Evolutionary conservation across 2,113 vertebrate species (phyloP).

Genomic region (Narcine bancroftii): DNA sequence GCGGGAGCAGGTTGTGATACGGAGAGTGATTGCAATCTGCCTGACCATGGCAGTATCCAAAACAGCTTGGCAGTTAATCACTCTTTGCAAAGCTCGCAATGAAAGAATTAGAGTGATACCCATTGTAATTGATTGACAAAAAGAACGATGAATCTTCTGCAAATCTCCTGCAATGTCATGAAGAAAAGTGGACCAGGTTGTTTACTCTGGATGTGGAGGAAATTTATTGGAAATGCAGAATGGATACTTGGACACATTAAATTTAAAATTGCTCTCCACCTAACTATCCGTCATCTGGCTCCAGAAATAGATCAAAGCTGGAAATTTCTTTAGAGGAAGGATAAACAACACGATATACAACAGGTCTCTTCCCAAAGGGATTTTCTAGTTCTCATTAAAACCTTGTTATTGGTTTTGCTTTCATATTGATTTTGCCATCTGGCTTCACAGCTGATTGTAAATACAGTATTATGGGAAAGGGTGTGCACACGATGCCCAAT

Average conservation of each 20-base stretch:
- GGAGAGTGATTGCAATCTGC: neutral
- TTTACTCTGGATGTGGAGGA: neutral
- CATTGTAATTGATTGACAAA: neutral
- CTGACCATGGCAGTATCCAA: neutral
- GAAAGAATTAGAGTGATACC: neutral
- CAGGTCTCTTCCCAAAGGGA: constrained; percentile 52
- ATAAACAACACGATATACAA: constrained; percentile 68
- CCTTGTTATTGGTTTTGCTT: constrained; percentile 56
- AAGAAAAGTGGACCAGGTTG: neutral
- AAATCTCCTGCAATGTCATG: neutral
- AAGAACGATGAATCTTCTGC: neutral
- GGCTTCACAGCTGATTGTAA: constrained; percentile 54
- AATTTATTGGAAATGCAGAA: neutral
- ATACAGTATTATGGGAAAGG: constrained; percentile 53
- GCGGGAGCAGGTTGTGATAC: neutral
- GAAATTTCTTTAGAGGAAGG: constrained; percentile 85
- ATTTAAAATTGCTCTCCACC: neutral
- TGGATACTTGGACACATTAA: neutral
- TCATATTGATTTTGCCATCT: constrained; percentile 61
- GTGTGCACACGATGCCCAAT: constrained; percentile 53
- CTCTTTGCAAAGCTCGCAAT: neutral
- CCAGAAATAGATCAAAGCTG: constrained; percentile 80
- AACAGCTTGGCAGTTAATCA: neutral
- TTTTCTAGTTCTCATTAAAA: constrained; percentile 55
- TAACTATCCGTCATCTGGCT: constrained; percentile 19